These are phyloP conservation scores for Neuroterus valhalla DNA, from an alignment of 1,140 invertebrate species.

Conservation along the genomic window DNA sequence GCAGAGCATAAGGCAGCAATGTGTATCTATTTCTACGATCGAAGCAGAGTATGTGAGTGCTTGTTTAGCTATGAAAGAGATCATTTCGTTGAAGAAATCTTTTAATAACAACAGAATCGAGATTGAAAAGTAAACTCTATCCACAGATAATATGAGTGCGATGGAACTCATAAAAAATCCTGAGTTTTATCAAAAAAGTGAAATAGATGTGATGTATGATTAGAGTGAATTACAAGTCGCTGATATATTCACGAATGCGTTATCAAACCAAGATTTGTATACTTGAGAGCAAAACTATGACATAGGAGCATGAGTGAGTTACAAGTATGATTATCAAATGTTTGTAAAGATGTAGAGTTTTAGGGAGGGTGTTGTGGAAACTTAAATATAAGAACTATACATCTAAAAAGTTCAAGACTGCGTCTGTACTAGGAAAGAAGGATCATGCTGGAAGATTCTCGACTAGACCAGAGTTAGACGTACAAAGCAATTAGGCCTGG, in stretches of 20 bases:
- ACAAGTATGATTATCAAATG: too few relatives aligned
- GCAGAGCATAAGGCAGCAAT: not conserved
- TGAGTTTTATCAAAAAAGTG: not conserved
- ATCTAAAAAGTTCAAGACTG: too few relatives aligned
- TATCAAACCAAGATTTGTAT: not conserved
- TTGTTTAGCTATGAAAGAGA: not conserved
- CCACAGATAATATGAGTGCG: not conserved
- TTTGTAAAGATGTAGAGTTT: too few relatives aligned
- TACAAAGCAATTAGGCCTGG: too few relatives aligned
- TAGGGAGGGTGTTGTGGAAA: too few relatives aligned
- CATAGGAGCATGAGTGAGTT: not conserved
- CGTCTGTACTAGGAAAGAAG: too few relatives aligned
- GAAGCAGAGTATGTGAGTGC: too few relatives aligned
- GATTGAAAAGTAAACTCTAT: not conserved
- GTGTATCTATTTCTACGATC: not conserved
- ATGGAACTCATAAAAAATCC: not conserved
- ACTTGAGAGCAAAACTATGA: not conserved
- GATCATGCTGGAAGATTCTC: too few relatives aligned
- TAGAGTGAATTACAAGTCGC: not conserved
- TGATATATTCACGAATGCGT: not conserved
- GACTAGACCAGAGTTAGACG: too few relatives aligned
- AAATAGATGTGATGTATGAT: not conserved
- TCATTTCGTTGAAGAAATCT: not conserved
- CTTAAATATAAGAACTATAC: too few relatives aligned
- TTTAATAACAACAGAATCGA: not conserved